Evolutionary conservation across 23 tunicate species (phyloP), one percentile per base, ranked within the genome.

Genomic region (Styela clava): DNA sequence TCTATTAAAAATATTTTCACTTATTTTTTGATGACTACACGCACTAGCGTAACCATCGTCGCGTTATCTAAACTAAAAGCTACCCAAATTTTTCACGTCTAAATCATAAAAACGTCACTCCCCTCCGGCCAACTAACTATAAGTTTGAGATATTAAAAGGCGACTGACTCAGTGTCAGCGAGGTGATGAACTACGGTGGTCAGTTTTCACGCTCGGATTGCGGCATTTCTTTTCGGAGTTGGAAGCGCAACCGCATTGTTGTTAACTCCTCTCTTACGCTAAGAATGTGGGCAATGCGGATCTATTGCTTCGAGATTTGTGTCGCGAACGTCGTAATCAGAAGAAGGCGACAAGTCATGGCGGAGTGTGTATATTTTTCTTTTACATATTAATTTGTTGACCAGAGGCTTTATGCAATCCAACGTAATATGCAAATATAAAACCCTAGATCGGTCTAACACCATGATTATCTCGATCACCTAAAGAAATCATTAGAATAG

Each of bases 171-270:
- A 44, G 56, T 44, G 56, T 44, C 56, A 44, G 7, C 56, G 56
- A 44, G 56, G 56, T 44, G 56, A 12, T 12, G 56, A 44, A 44
- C 56, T 44, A 24, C 22, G 31, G 71, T 24, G 71, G 71, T 67
- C 71, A 67, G 30, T 67, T 67, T 67, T 67, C 71, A 67, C 71
- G 71, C 71, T 67, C 31, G 31, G 24, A 67, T 67, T 67, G 31
- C 24, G 71, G 71, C 24, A 67, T 67, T 67, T 67, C 71, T 67
- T 67, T 67, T 67, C 31, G 71, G 30, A 29, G 71, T 67, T 29
- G 71, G 71, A 27, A 67, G 31, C 31, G 71, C 71, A 24, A 44
- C 56, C 56, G 56, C 56, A 44, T 44, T 44, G 56, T 44, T 44
- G 9, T n/a, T n/a, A n/a, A n/a, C 56, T 12, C 12, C 12, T 44